Conservation (phyloP, 2,113 vertebrate genomes). For the Perca flavescens region DNA sequence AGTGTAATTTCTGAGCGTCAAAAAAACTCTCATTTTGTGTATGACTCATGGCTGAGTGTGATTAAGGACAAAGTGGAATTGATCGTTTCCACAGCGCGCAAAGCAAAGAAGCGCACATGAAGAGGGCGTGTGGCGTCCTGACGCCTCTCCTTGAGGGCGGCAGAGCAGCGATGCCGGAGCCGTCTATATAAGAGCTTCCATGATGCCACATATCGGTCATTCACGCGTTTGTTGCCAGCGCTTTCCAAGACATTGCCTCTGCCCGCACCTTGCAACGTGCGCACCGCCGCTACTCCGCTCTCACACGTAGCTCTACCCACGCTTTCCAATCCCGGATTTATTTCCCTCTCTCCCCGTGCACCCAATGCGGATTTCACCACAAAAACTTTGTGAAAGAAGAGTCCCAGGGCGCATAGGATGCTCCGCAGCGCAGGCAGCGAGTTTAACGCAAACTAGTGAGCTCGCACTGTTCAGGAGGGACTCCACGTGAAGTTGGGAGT, state of each 20-base stretch:
- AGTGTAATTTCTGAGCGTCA: not conserved
- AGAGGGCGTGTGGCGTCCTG: constrained; percentile 24
- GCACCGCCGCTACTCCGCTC: not conserved
- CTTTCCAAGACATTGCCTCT: constrained; percentile 12
- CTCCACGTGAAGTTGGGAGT: constrained; percentile 49
- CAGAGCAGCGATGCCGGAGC: constrained; percentile 45
- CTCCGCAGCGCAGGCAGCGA: not conserved
- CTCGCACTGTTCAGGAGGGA: not conserved
- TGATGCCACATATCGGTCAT: constrained; percentile 58
- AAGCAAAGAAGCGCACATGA: not conserved
- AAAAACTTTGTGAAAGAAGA: constrained; percentile 42
- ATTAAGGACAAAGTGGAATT: constrained; percentile 3
- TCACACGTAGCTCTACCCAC: constrained; percentile 11
- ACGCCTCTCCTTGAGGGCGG: constrained; percentile 46
- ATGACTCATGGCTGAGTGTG: not conserved
- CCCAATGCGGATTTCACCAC: not conserved
- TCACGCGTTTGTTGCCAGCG: constrained; percentile 36
- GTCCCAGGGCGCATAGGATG: constrained; percentile 27
- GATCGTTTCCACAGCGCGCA: constrained; percentile 1
- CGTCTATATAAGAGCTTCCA: constrained; percentile 75
- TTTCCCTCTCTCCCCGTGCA: not conserved
- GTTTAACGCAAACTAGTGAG: not conserved
- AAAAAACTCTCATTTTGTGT: not conserved
- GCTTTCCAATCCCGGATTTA: not conserved
- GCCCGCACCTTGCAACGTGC: not conserved